A percentile compares a stretch with the other conserved stretches of the same genome.
phyloP scores from a whole-genome alignment of 2,888 invertebrate species.

The Eucera pruinosa region DNA sequence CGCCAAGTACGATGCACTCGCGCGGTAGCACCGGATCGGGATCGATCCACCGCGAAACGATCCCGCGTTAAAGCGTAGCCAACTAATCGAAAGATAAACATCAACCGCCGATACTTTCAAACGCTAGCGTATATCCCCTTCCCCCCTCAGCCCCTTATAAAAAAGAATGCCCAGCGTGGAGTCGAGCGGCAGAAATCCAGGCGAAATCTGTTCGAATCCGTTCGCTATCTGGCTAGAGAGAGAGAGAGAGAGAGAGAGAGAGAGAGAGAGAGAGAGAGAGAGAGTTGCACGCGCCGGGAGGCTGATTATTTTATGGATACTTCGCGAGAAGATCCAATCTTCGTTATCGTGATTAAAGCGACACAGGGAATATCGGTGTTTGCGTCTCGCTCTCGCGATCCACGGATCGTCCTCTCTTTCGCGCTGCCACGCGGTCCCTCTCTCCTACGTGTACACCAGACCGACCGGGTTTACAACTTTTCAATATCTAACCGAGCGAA shows the following conservation, averaged over 20 bases:
- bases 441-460: conserved; percentile 33
- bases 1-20: conserved; percentile 28
- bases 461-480: conserved; percentile 71
- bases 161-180: too few relatives aligned
- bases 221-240: too few relatives aligned
- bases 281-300: conserved; percentile 43
- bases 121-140: too few relatives aligned
- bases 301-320: conserved; percentile 47
- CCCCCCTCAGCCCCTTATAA: too few relatives aligned
- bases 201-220: too few relatives aligned
- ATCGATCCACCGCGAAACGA: conserved; percentile 9
- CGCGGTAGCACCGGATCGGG: conserved; percentile 4
- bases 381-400: too few relatives aligned
- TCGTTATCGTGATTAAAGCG: conserved; percentile 46
- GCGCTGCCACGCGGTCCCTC: background rate
- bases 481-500: conserved; percentile 76
- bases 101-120: too few relatives aligned
- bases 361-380: conserved; percentile 6
- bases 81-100: too few relatives aligned
- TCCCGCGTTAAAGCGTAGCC: background rate
- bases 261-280: too few relatives aligned
- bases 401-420: conserved; percentile 18
- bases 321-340: conserved; percentile 45
- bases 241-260: too few relatives aligned
- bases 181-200: too few relatives aligned